These are phyloP conservation scores for Ischnura elegans DNA, from an alignment of 2,888 invertebrate species.

Conservation along the genomic window DNA sequence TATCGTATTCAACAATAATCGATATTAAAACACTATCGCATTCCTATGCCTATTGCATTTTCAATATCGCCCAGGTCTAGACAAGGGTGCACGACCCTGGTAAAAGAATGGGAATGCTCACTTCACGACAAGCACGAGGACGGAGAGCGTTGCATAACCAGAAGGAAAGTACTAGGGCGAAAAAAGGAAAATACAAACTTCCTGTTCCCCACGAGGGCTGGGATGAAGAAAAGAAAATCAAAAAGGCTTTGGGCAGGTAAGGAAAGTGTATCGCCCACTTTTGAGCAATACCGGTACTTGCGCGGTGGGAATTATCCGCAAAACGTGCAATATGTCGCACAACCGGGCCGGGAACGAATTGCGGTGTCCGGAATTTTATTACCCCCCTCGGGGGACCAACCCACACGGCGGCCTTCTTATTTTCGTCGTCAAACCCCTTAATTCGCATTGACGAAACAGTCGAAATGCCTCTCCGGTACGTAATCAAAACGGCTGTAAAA, in stretches of 20 bases:
- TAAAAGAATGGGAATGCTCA: not conserved
- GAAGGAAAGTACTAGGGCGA: not conserved
- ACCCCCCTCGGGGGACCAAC: not conserved
- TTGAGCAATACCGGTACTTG: not conserved
- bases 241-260: not conserved
- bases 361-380: not conserved
- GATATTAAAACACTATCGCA: too few species aligned
- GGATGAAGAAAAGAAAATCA: not conserved
- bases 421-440: not conserved
- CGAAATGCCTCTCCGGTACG: not conserved
- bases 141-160: constrained; percentile 32
- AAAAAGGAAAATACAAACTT: not conserved
- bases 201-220: too few species aligned
- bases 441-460: not conserved
- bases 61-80: too few species aligned
- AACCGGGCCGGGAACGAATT: not conserved
- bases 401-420: not conserved
- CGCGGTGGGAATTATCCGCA: not conserved
- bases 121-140: constrained; percentile 7
- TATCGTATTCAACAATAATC: too few species aligned
- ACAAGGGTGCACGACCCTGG: not conserved
- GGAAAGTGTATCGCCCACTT: not conserved
- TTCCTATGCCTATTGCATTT: too few species aligned
- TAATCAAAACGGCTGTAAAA: not conserved
- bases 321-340: not conserved